Conservation (phyloP, 2,797 vertebrate genomes). For the Anguilla obscura region DNA sequence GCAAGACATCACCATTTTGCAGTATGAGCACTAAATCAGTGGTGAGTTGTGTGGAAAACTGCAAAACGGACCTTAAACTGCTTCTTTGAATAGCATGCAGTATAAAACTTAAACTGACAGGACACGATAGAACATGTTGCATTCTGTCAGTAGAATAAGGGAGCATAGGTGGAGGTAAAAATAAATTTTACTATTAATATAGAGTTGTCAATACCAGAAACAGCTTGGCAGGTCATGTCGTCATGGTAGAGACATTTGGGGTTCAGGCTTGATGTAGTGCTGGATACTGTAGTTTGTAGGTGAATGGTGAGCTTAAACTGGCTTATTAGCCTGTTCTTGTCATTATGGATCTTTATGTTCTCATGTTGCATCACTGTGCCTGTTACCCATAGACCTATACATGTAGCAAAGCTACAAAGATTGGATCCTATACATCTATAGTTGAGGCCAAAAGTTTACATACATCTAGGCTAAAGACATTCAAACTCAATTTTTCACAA, state of each 20-base stretch:
- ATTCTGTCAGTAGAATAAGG: too few species aligned
- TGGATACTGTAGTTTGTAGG: too few species aligned
- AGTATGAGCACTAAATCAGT: neutral
- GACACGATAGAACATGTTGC: too few species aligned
- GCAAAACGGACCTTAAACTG: neutral
- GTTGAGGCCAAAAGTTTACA: too few species aligned
- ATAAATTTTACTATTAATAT: neutral
- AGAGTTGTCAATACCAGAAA: neutral
- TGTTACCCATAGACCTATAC: neutral
- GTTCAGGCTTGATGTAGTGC: neutral
- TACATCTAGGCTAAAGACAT: too few species aligned
- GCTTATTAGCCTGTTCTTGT: neutral
- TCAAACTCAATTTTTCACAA: too few species aligned
- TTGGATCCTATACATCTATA: neutral
- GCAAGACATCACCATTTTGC: neutral
- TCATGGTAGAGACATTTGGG: neutral
- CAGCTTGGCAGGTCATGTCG: neutral
- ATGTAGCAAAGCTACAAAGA: neutral
- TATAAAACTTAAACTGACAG: too few species aligned
- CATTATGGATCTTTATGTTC: neutral
- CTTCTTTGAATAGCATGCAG: too few species aligned
- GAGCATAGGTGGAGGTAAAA: too few species aligned
- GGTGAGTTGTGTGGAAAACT: neutral
- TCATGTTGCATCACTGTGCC: neutral
- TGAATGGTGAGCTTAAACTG: neutral